Conservation (phyloP, 2,797 vertebrate genomes). For the Zenarchopterus dispar region DNA sequence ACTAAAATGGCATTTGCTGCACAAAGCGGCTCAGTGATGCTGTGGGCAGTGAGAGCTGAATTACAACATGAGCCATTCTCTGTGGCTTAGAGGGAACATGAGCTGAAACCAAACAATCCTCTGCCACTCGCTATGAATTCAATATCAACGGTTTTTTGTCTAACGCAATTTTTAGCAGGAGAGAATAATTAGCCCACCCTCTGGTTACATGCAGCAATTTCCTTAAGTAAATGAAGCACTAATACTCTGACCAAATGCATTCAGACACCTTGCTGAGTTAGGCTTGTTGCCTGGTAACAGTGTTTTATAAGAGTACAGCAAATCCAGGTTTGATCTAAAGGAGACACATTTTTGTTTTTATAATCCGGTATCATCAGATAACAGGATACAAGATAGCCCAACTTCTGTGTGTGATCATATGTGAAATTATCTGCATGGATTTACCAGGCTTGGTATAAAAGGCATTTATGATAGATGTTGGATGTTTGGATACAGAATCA, state of each 20-base stretch:
- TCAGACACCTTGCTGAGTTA: conserved; percentile 31
- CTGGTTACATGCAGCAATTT: conserved; percentile 58
- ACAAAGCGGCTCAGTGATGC: conserved; percentile 36
- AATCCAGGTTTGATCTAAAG: conserved; percentile 45
- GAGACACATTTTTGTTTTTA: conserved; percentile 24
- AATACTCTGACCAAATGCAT: conserved; percentile 57
- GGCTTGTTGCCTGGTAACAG: conserved; percentile 69
- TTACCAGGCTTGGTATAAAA: conserved; percentile 1
- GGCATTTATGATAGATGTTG: background rate
- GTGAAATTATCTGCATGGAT: conserved; percentile 10
- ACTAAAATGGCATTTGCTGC: conserved; percentile 26
- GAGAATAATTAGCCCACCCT: conserved; percentile 59
- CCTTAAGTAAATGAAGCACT: conserved; percentile 67
- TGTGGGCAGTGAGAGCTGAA: conserved; percentile 36
- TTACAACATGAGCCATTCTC: conserved; percentile 20
- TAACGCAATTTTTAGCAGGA: conserved; percentile 39
- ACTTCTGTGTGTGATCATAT: conserved; percentile 7
- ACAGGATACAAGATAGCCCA: background rate
- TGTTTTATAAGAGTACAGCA: conserved; percentile 24
- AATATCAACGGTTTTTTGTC: conserved; percentile 23
- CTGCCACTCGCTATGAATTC: conserved; percentile 41
- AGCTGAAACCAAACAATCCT: conserved; percentile 49
- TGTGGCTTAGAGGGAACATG: conserved; percentile 14
- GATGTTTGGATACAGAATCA: too few relatives aligned
- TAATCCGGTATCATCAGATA: conserved; percentile 38